Evolutionary conservation across 2,888 invertebrate genomes (phyloP), one percentile per base, ranked within the genome.

Genomic region (Drosophila merina): DNA sequence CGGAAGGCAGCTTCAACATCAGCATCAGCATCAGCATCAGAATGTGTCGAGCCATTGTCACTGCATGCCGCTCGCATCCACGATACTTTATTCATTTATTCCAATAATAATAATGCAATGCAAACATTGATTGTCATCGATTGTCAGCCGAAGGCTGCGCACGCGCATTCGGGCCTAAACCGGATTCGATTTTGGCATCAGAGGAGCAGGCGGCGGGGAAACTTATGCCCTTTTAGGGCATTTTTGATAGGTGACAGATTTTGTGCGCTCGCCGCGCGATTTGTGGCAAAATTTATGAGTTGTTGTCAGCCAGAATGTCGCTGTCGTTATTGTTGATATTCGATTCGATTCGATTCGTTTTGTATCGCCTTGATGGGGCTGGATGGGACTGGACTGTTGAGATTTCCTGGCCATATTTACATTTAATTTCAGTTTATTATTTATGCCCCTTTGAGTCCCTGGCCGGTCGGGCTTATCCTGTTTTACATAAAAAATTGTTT

Each of bases 171-270:
- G 10, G 51, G 38, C 56, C 44, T 38, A 26, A 25, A 44, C 30
- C 40, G 47, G 49, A 42, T 30, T 44, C 14, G 51, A 52, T 44
- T 25, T 44, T 20, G 25, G 44, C 31, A 42, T 40, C 36, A 48
- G 9, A 26, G 28, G 44, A 10, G 45, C n/a, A 6, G 25, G 36
- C 20, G 57, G 40, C n/a, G 44, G 38, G 36, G 33, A 47, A 74
- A 88, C 77, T 89, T 89, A 89, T 89, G 79, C 86, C 89, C 89
- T 89, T 89, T 89, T 89, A 89, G 82, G 89, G 89, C 75, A 89
- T 85, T 89, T 89, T 89, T 89, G 89, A 89, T 89, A 89, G 89
- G 89, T 89, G 89, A 89, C 89, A 89, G 89, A 89, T 85, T 87
- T 86, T 85, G 75, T 83, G 80, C 75, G 75, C 68, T 76, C 70